Base-by-base conservation (phyloP, 2,113 vertebrate species). In the Cottus gobio region DNA sequence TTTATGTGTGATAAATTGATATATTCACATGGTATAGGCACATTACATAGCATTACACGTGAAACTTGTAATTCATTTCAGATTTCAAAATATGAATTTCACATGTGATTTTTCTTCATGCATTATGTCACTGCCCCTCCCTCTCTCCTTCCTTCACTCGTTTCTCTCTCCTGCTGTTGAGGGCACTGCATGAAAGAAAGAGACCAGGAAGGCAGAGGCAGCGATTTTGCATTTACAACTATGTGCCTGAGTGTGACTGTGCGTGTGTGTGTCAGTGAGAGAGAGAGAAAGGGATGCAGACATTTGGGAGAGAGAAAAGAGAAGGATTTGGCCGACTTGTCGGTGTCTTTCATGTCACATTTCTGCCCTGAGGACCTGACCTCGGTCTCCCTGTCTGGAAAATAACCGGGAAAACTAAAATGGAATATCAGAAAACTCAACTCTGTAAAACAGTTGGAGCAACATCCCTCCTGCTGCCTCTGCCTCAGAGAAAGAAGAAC, bases 341-440 rank as follows among this genome's bases (percentile, higher is more conserved):
- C 87, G 3, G 71, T 56, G 77, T 77, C 79, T 89, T 80, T 91
- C 77, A 85, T 84, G 88, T 92, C 89, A 85, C 76, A 69, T 79
- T 52, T 75, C 67, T 74, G 71, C 85, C 88, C 83, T 52, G 26
- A 58, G 80, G 90, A 78, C 46, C 66, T 82, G 86, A 91, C 91
- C 90, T 84, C 76, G 71, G 56, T 61, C 62, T 80, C 61, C 26
- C 62, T 72, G 73, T 80, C 71, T 79, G 77, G 77, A 84, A 85
- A 86, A 78, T 82, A 87, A 97, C 95, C 91, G 97, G 94, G 91
- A 97, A 97, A 97, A 91, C 91, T 96, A 94, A 90, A 97, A 96
- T 20, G 74, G 80, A 85, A 80, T 42, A 79, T 64, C 39, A 13
- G 52, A 79, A 76, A 82, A 72, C 24, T 58, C 56, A 54, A 15